Percentiles rank a stretch among this genome's conserved stretches.
Conservation (phyloP, 2,113 vertebrate species). For the Atlantisia rogersi region DNA sequence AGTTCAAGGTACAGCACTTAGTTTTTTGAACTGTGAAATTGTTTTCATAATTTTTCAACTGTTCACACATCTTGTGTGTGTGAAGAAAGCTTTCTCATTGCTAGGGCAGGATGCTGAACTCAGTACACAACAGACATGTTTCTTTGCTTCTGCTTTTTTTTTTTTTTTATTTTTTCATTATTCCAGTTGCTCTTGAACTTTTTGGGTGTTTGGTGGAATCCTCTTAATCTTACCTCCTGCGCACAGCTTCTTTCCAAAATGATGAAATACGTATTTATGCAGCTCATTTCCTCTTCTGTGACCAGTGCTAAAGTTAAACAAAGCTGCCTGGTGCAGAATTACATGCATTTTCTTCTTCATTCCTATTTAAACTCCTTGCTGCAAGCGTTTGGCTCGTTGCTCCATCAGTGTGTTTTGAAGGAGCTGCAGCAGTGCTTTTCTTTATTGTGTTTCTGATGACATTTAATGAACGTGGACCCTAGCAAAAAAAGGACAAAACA, state of each 20-base stretch:
- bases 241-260: background rate
- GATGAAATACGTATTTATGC: background rate
- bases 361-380: background rate
- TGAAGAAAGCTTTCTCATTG: background rate
- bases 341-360: background rate
- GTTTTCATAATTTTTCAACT: background rate
- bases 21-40: background rate
- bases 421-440: background rate
- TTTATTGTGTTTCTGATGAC: background rate
- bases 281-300: background rate
- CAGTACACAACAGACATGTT: accelerated
- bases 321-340: background rate
- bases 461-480: background rate
- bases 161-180: too few relatives aligned
- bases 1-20: background rate
- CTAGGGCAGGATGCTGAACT: background rate
- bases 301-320: background rate
- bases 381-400: background rate
- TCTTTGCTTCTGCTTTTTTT: background rate
- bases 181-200: background rate
- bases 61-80: background rate
- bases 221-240: background rate
- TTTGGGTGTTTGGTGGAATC: background rate
- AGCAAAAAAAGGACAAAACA: background rate
- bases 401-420: background rate